A percentile compares a stretch with the other conserved stretches of the same genome.
Evolutionary conservation across 37 sponge, comb jelly and placozoan genomes (phyloP).

Genomic region (Tethya wilhelma): DNA sequence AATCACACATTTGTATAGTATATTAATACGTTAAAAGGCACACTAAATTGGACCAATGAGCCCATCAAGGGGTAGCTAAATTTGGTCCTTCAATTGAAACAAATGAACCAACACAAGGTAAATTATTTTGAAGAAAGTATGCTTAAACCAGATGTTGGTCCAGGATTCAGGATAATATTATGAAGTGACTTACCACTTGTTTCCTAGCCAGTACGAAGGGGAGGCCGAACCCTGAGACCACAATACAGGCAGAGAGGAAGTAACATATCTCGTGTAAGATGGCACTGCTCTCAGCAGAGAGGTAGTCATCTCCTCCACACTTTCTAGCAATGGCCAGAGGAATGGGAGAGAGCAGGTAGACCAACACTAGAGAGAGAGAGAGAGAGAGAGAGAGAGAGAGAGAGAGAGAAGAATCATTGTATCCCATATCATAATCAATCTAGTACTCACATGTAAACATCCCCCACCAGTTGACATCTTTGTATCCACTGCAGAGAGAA

Average conservation of each 20-base stretch:
- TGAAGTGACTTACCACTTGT: conserved; percentile 46
- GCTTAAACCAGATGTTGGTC: no score
- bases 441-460: conserved; percentile 71
- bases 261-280: conserved; percentile 59
- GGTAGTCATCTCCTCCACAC: conserved; percentile 21
- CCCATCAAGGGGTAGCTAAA: no score
- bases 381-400: neutral
- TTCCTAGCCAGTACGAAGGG: conserved; percentile 64
- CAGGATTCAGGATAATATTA: no score
- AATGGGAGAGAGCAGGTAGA: conserved; percentile 66
- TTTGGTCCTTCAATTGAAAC: no score
- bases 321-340: conserved; percentile 61
- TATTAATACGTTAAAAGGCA: no score
- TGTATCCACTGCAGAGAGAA: neutral
- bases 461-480: conserved; percentile 76
- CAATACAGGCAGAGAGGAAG: conserved; percentile 78
- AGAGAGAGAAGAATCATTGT: neutral
- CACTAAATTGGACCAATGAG: no score
- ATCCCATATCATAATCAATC: neutral
- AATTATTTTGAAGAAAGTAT: no score
- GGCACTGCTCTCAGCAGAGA: conserved; percentile 34
- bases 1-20: neutral
- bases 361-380: conserved; percentile 34
- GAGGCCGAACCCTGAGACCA: conserved; percentile 76
- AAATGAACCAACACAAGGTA: no score